Evolutionary conservation across 2,113 vertebrate genomes (phyloP), one percentile per base, ranked within the genome.

Genomic region (Apus apus): DNA sequence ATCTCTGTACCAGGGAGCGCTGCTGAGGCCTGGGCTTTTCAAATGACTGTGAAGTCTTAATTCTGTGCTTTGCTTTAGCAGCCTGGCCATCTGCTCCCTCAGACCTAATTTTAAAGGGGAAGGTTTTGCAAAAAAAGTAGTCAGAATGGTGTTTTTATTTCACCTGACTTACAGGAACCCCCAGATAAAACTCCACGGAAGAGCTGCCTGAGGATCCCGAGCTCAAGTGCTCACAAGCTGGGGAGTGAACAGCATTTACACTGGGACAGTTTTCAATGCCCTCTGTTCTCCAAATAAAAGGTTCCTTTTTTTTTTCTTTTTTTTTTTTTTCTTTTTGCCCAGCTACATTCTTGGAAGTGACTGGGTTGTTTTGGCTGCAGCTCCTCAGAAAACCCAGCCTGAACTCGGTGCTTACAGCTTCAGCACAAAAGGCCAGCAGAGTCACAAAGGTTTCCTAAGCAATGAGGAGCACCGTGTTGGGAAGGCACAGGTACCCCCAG

Each of bases 281-380:
- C 48, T 93, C 75, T 95, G 68, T 95, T 95, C 61, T 92, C 61
- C 1, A 6, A 94, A 94, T 95, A 93, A 96, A 96, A 93, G 87
- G 19, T 90, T 76, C 79, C 17, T 70, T 95, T 91, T 91, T 82
- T 94, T 43, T 43, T 43, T 14, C 40, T 43, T 43, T 43, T 13
- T 43, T 43, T 13, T 43, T 43, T 43, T 43, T 43, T 11, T 95
- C 89, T 91, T 82, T 94, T 60, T 20, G 8, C 78, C 75, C 65
- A 78, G 68, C 72, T 80, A 80, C 72, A 20, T 96, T 96, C 87
- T 96, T 96, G 90, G 82, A 96, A 95, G 79, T 86, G 85, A 67
- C 64, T 4, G 65, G 27, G 85, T 86, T 96, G 87, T 96, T 97
- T 96, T 96, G 94, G 93, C 94, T 95, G 72, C 72, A 84, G 57